Conservation (phyloP, 2,113 vertebrate genomes). For the Madoqua kirkii region DNA sequence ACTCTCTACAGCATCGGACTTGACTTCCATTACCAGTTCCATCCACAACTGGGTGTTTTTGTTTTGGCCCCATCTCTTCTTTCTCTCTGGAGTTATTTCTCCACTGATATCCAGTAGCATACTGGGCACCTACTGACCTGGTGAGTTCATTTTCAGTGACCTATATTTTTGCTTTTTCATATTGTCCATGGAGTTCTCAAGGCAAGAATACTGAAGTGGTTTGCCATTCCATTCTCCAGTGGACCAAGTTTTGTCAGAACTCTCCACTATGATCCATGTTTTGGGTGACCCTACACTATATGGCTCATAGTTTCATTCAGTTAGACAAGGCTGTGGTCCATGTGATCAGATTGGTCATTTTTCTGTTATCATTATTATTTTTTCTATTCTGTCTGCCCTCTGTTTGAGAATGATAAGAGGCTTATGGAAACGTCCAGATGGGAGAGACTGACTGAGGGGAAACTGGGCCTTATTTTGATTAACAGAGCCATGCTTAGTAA, state of each 20-base stretch:
- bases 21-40: neutral
- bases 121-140: neutral
- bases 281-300: neutral
- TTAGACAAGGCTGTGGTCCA: neutral
- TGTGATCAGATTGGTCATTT: neutral
- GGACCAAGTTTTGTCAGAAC: neutral
- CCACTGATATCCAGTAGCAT: neutral
- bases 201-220: neutral
- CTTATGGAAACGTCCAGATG: neutral
- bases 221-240: neutral
- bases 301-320: neutral
- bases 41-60: neutral
- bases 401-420: neutral
- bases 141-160: neutral
- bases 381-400: neutral
- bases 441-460: neutral
- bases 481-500: neutral
- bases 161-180: neutral
- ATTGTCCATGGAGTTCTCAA: neutral
- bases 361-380: neutral
- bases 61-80: neutral
- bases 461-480: neutral
- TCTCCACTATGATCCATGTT: neutral
- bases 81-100: neutral
- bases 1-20: neutral